Percentiles rank a stretch among this genome's conserved stretches.
Evolutionary conservation across 2,888 invertebrate genomes (phyloP).

Genomic region (Noctua pronuba): DNA sequence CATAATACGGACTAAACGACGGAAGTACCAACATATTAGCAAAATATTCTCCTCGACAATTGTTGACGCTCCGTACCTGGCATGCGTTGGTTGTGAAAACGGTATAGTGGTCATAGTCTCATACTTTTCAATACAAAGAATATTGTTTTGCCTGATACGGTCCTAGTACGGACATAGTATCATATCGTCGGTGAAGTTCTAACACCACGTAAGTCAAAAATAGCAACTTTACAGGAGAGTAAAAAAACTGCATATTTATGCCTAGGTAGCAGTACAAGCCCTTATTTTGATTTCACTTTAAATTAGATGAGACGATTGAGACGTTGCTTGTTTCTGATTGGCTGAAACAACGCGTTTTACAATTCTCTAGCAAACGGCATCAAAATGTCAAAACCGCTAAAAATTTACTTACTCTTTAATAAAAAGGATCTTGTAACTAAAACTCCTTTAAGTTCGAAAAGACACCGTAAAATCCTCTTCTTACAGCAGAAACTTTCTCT

Average conservation of each 20-base stretch:
- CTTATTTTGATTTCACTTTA: too few relatives aligned
- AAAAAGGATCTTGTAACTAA: neutral
- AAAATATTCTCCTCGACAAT: neutral
- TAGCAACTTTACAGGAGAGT: too few relatives aligned
- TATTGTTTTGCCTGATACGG: neutral
- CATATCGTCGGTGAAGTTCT: neutral
- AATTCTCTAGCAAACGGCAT: too few relatives aligned
- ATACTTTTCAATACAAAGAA: neutral
- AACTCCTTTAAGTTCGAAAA: neutral
- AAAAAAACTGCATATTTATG: too few relatives aligned
- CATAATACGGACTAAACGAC: neutral
- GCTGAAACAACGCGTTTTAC: too few relatives aligned
- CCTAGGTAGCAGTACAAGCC: too few relatives aligned
- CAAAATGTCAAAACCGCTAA: too few relatives aligned
- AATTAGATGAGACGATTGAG: too few relatives aligned
- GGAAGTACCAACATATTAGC: neutral
- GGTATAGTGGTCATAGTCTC: neutral
- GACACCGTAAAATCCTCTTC: fast-evolving
- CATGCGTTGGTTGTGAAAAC: neutral
- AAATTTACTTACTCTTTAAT: too few relatives aligned
- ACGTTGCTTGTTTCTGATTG: too few relatives aligned
- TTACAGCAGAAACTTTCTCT: neutral
- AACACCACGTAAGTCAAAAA: too few relatives aligned
- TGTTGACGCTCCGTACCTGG: neutral
- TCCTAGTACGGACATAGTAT: neutral